These are phyloP conservation scores for Gopherus flavomarginatus DNA, from an alignment of 2,113 vertebrate genomes.

Conservation along the genomic window DNA sequence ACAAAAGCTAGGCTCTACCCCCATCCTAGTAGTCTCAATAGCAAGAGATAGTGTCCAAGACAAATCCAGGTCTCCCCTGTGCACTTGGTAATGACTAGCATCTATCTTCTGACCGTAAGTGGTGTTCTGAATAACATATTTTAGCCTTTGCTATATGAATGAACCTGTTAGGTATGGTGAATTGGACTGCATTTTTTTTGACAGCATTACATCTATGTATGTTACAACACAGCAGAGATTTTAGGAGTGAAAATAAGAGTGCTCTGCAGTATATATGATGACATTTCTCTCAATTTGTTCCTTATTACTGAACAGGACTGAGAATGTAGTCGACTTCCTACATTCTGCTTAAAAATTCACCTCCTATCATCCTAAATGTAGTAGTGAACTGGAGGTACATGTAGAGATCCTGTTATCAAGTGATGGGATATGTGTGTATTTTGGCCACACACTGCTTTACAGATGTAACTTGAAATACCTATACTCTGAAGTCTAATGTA, in stretches of 20 bases:
- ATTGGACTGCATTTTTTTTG: not conserved
- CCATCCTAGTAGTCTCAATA: not conserved
- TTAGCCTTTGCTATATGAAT: not conserved
- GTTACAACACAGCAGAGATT: not conserved
- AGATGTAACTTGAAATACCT: not conserved
- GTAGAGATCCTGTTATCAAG: not conserved
- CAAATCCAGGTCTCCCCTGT: not conserved
- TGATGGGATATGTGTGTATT: not conserved
- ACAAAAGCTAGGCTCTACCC: not conserved
- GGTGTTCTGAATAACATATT: not conserved
- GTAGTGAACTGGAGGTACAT: not conserved
- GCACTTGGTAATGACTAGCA: rapidly evolving
- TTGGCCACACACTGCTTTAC: not conserved
- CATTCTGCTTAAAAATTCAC: rapidly evolving
- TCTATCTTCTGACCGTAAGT: not conserved
- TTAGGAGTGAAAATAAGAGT: not conserved
- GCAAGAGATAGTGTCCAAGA: not conserved
- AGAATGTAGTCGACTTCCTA: not conserved
- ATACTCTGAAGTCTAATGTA: too few relatives aligned
- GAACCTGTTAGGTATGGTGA: not conserved
- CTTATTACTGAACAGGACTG: not conserved
- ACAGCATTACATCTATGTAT: not conserved
- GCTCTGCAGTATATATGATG: not conserved
- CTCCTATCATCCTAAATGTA: not conserved
- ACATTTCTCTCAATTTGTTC: not conserved